These are phyloP conservation scores for Charina bottae DNA, from an alignment of 2,113 vertebrate species.

Conservation along the genomic window DNA sequence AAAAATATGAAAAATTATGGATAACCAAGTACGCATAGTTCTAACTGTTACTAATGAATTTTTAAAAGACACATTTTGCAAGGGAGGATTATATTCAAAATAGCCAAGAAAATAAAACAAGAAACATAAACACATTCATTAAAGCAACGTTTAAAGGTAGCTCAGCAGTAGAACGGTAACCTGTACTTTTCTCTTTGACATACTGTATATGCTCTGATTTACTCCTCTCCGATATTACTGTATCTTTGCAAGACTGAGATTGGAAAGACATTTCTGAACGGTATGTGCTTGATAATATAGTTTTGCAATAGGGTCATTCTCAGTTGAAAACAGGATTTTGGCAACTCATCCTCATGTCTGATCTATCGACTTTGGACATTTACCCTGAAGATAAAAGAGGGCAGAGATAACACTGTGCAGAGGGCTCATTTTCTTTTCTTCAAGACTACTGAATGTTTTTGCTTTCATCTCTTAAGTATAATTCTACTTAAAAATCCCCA, in stretches of 20 bases:
- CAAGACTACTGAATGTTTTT: not conserved
- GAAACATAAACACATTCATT: not conserved
- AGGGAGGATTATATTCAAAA: slow-evolving; percentile 21
- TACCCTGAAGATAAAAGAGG: not conserved
- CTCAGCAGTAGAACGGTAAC: not conserved
- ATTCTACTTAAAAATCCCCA: not conserved
- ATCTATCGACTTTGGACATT: not conserved
- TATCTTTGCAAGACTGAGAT: not conserved
- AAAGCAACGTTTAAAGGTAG: not conserved
- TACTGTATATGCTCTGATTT: not conserved
- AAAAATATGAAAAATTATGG: slow-evolving; percentile 36
- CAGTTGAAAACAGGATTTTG: not conserved
- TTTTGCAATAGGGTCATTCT: not conserved
- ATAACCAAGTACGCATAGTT: slow-evolving; percentile 30
- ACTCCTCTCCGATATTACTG: not conserved
- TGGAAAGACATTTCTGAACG: not conserved
- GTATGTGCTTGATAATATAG: not conserved
- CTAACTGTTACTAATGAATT: slow-evolving; percentile 32
- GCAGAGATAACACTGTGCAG: no score
- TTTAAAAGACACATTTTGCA: slow-evolving; percentile 18
- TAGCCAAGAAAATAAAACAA: slow-evolving; percentile 15
- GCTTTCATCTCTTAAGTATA: not conserved
- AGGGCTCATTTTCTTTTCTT: not conserved
- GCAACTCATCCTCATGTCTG: not conserved
- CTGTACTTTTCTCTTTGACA: not conserved